Percentiles rank a stretch among this genome's conserved stretches.
Evolutionary conservation across 2,113 vertebrate genomes (phyloP).

Genomic region (Brachyhypopomus occidentalis): DNA sequence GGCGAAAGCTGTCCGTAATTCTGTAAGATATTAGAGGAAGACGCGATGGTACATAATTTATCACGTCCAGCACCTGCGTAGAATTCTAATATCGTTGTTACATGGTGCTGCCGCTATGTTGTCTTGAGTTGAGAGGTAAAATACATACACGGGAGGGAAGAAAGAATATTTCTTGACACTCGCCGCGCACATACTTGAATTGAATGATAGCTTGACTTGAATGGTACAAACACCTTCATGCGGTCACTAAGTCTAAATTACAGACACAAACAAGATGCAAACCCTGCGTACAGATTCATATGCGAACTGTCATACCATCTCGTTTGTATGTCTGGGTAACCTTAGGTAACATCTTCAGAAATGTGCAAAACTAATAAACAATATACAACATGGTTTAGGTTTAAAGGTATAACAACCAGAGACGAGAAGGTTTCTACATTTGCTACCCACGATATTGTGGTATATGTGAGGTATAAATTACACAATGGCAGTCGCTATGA

Average conservation of each 20-base stretch:
- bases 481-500: not conserved
- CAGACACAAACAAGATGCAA: too few species aligned
- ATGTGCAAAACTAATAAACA: too few species aligned
- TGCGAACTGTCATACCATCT: not conserved
- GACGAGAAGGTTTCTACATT: not conserved
- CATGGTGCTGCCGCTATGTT: constrained; percentile 9
- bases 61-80: constrained; percentile 39
- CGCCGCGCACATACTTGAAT: too few species aligned
- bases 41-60: constrained; percentile 50
- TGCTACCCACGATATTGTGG: too few species aligned
- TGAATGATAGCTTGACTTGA: not conserved
- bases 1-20: constrained; percentile 36
- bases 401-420: not conserved
- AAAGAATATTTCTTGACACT: too few species aligned
- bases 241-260: not conserved
- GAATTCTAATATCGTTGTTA: constrained; percentile 47
- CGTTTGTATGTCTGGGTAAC: not conserved
- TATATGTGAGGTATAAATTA: not conserved
- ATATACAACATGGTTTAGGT: too few species aligned
- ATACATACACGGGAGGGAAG: not conserved
- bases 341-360: too few species aligned
- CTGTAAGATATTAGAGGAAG: constrained; percentile 47
- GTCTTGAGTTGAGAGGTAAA: constrained; percentile 37
- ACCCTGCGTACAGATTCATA: too few species aligned
- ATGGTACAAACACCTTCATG: not conserved